Evolutionary conservation across 1,140 invertebrate genomes (phyloP).

Genomic region (Sycophaga agraensis): DNA sequence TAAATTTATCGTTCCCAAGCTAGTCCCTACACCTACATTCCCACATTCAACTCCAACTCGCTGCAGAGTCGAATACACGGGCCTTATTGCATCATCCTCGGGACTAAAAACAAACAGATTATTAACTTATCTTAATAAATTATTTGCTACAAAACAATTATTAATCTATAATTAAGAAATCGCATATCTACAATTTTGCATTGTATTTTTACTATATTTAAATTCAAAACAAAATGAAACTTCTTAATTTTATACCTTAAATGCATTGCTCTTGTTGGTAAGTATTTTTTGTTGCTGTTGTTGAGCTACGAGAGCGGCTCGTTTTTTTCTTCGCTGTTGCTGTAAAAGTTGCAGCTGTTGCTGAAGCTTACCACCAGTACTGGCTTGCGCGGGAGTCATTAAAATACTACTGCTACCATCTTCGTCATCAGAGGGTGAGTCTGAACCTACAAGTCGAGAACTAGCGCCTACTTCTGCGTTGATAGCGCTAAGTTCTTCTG

Average conservation of each 20-base stretch:
- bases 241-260: background rate
- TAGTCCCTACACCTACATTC: constrained; percentile 22
- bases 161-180: too few species aligned
- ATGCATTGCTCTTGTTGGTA: constrained; percentile 6
- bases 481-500: constrained; percentile 50
- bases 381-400: constrained; percentile 41
- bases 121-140: too few species aligned
- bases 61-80: constrained; percentile 58
- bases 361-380: constrained; percentile 26
- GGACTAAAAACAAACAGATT: constrained; percentile 22
- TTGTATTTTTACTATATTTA: too few species aligned
- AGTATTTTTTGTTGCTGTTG: constrained; percentile 12
- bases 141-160: too few species aligned
- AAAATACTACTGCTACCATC: constrained; percentile 18
- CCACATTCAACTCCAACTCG: constrained; percentile 57
- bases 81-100: constrained; percentile 49
- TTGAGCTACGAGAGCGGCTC: constrained; percentile 67
- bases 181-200: too few species aligned
- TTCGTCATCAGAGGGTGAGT: constrained; percentile 12
- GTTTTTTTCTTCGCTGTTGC: constrained; percentile 65
- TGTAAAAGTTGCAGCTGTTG: constrained; percentile 23
- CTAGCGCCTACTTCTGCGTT: constrained; percentile 46
- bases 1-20: constrained; percentile 36
- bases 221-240: too few species aligned
- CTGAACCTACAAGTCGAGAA: constrained; percentile 26